Percentiles rank a stretch among this genome's conserved stretches.
Conservation (phyloP, 2,888 invertebrate species). For the Amphimallon solstitiale region DNA sequence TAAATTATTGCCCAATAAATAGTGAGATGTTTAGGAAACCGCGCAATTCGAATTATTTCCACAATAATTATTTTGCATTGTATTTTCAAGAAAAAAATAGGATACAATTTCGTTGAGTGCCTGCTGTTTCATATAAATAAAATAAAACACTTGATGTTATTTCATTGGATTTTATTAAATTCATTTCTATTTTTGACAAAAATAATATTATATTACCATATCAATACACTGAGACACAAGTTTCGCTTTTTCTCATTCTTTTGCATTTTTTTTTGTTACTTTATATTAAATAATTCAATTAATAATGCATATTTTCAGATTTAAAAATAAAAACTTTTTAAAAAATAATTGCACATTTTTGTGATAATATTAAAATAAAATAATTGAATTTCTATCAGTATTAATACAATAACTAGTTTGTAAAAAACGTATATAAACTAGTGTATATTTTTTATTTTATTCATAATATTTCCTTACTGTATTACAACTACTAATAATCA, state of each 20-base stretch:
- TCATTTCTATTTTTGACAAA: conserved; percentile 31
- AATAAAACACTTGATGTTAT: not conserved
- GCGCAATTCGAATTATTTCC: too few species aligned
- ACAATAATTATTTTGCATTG: too few species aligned
- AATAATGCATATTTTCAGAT: not conserved
- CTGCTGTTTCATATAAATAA: not conserved
- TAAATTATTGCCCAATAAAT: too few species aligned
- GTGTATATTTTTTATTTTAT: conserved; percentile 18
- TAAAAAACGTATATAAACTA: conserved; percentile 32
- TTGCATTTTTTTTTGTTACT: too few species aligned
- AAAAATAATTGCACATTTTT: conserved; percentile 25
- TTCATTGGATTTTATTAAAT: conserved; percentile 26
- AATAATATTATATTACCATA: conserved; percentile 30
- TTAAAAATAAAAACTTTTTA: conserved; percentile 16
- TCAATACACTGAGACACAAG: conserved; percentile 12
- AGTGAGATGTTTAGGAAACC: too few species aligned
- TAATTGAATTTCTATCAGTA: conserved; percentile 3
- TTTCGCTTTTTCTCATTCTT: not conserved
- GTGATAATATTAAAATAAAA: not conserved
- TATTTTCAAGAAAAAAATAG: not conserved
- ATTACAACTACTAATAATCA: conserved; percentile 12
- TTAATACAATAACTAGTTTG: conserved; percentile 17
- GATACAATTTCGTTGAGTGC: not conserved
- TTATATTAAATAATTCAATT: too few species aligned
- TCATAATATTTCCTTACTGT: not conserved